Evolutionary conservation across 2,797 vertebrate genomes (phyloP), one percentile per base, ranked within the genome.

Genomic region (Vespertilio murinus): DNA sequence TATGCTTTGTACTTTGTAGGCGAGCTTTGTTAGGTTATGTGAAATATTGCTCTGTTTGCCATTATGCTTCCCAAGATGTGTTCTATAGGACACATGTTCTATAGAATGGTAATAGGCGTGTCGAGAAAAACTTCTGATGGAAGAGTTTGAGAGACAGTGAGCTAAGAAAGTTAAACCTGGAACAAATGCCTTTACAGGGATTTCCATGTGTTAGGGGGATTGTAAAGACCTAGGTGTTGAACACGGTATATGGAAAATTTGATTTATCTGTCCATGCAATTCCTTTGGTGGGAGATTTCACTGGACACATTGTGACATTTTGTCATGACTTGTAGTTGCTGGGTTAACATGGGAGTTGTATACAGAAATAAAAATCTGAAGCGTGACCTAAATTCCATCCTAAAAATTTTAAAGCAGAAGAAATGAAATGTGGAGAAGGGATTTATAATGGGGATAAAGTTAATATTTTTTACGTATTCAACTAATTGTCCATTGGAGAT

Each of bases 331-430:
- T 88, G 38, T 1, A 42, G 23, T 42, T 77, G 33, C 23, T 64
- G 16, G 18, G 28, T 83, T 59, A 82, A 56, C 73, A 52, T 40
- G 30, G 12, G 38, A 87, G 33, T 38, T 85, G 23, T 33, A 52
- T 3, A n/a, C 11, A 74, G 86, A 88, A 93, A 84, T 49, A 81
- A 71, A 94, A 83, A 33, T 54, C 38, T 56, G 77, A 71, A 87
- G 6, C 17, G 28, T 71, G n/a, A n/a, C 2, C 0, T 79, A 82
- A 69, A 4, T 64, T 70, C 23, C 18, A 64, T 42, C 80, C 40
- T 81, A 52, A 85, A 91, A 61, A 33, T 42, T 81, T 85, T 74
- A n/a, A 42, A 2, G 8, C 81, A 20, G 74, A 61, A 38, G 16
- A 11, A 56, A 75, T 71, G 64, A 83, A 49, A 78, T 83, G 49